Percentiles rank a stretch among this genome's conserved stretches.
phyloP scores from a whole-genome alignment of 2,888 invertebrate genomes.

The Machimus rusticus region DNA sequence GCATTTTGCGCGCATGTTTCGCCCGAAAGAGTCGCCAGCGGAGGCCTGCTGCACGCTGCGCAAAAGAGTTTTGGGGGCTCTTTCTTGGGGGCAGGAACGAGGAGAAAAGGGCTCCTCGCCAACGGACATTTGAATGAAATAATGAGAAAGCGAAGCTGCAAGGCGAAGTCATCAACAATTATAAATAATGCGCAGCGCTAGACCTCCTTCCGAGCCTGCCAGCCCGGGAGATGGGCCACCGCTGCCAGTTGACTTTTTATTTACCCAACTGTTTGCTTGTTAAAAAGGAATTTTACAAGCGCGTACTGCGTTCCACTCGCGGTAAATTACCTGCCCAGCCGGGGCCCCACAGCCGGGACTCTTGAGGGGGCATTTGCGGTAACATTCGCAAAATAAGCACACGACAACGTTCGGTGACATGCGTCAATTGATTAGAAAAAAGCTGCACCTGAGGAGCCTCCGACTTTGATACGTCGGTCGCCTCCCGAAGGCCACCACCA shows the following conservation, averaged over 20 bases:
- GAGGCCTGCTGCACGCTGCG: background rate
- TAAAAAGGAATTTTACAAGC: background rate
- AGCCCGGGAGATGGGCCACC: background rate
- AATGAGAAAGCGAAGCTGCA: constrained; percentile 50
- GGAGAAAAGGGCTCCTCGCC: background rate
- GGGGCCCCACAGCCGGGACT: background rate
- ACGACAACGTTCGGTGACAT: constrained; percentile 23
- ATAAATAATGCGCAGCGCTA: constrained; percentile 35
- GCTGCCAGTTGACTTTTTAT: background rate
- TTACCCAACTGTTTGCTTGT: constrained; percentile 17
- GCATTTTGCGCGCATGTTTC: constrained; percentile 3
- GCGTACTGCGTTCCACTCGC: background rate
- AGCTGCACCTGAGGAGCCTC: background rate
- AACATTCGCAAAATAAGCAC: constrained; percentile 9
- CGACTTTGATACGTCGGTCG: constrained; percentile 13
- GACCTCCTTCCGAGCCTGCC: background rate
- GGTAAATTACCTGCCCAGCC: background rate
- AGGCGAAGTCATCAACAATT: constrained; percentile 47
- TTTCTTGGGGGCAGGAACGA: background rate
- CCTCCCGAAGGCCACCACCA: background rate
- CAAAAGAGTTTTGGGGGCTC: background rate
- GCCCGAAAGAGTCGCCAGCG: background rate
- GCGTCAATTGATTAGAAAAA: background rate
- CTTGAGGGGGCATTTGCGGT: background rate
- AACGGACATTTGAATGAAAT: constrained; percentile 51